Base-by-base conservation (phyloP, 2,113 vertebrate genomes). In the Micromys minutus region DNA sequence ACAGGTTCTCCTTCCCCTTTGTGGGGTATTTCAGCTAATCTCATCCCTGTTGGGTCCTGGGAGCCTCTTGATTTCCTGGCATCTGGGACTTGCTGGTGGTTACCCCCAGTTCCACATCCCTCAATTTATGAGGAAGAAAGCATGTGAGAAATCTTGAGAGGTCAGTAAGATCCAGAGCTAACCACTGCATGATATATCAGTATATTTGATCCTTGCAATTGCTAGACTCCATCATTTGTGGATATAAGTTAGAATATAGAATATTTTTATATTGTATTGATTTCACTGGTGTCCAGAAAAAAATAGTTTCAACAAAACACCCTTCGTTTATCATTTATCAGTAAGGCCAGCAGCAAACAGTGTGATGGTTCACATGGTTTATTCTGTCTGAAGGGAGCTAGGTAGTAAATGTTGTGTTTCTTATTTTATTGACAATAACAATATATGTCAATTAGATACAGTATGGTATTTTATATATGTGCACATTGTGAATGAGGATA, bases 241-340 rank as follows among this genome's bases (percentile, higher is more conserved):
- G 29, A 74, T 34, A 42, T 47, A 92, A 79, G 83, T 93, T 69
- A 93, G 67, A 84, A 74, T 31, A 22, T 39, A 89, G n/a, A 63
- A 77, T 94, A 83, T 91, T 94, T 90, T 34, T 79, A 59, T 87
- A 63, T 45, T 76, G 16, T 90, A 47, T 75, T 93, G 67, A 90
- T 94, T 93, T 71, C 90, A 93, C 26, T 79, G 31, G 31, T 79
- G 16, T n/a, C 34, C 29, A 52, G 45, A 75, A 76, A 69, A 79
- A 24, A 79, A 52, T 79, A 79, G 31, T 79, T 80, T 80, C 21
- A 80, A 93, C 65, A 52, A 69, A 90, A 80, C 2, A 34, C 16
- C 36, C 7, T 71, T n/a, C 86, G 42, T 69, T 77, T 59, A 39
- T 84, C 80, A 89, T 52, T 52, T 39, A 81, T 47, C 50, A 87